A percentile compares a stretch with the other conserved stretches of the same genome.
These are phyloP conservation scores for Scaptomyza pallida DNA, from an alignment of 1,140 invertebrate species.

Conservation along the genomic window DNA sequence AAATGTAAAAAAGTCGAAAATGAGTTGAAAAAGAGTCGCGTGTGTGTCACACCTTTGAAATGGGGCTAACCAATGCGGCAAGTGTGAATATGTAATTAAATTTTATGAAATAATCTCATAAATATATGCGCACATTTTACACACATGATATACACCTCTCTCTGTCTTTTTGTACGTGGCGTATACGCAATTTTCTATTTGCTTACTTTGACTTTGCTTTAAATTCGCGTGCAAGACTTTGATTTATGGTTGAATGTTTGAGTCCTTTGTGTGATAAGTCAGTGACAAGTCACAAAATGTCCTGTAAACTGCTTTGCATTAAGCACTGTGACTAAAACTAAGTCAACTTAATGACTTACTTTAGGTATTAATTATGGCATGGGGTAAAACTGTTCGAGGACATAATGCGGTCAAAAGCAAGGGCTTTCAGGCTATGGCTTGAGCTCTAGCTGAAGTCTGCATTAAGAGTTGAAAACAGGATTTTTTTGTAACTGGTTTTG, in stretches of 20 bases:
- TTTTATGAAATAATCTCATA: conserved; percentile 69
- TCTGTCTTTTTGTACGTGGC: conserved; percentile 3
- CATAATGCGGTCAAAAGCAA: too few relatives aligned
- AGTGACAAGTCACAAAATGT: conserved; percentile 2
- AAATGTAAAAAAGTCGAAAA: conserved; percentile 7
- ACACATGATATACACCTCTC: conserved; percentile 31
- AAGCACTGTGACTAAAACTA: not conserved
- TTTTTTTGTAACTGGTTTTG: too few relatives aligned
- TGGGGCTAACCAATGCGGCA: conserved; percentile 44
- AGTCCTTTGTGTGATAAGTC: conserved; percentile 20
- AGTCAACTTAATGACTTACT: not conserved
- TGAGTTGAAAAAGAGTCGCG: conserved; percentile 53
- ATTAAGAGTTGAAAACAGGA: too few relatives aligned
- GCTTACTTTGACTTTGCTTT: not conserved
- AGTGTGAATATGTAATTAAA: conserved; percentile 80
- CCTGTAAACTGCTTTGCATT: conserved; percentile 5
- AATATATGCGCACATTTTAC: conserved; percentile 31
- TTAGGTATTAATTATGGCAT: not conserved
- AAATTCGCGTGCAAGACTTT: conserved; percentile 8
- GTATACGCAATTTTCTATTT: conserved; percentile 38
- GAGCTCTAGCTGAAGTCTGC: too few relatives aligned
- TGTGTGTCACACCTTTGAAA: conserved; percentile 72
- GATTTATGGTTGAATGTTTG: conserved; percentile 35
- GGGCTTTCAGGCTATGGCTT: too few relatives aligned
- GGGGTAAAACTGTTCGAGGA: too few relatives aligned